phyloP scores from a whole-genome alignment of 2,888 invertebrate genomes.

The Dascillus cervinus region DNA sequence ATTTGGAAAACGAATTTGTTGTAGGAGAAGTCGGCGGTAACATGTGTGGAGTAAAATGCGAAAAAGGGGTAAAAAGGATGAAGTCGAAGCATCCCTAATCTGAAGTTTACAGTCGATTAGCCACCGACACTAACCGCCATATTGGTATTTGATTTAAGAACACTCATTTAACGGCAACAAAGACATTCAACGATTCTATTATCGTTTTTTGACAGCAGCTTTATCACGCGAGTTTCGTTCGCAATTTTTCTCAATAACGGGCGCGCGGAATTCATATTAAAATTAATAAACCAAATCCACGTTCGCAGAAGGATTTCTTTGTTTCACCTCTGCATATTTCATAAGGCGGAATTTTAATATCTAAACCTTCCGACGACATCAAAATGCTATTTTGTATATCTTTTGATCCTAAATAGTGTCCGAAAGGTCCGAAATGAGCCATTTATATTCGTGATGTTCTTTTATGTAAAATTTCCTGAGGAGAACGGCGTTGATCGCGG shows the following conservation, averaged over 20 bases:
- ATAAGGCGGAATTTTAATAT: slow-evolving; percentile 13
- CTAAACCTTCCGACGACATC: slow-evolving; percentile 15
- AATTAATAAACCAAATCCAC: no score
- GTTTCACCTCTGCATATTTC: slow-evolving; percentile 17
- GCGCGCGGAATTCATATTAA: no score
- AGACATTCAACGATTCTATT: slow-evolving; percentile 42
- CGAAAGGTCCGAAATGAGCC: slow-evolving; percentile 5
- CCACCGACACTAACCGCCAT: slow-evolving; percentile 41
- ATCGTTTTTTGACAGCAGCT: slow-evolving; percentile 39
- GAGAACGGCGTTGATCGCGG: no score
- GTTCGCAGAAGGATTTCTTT: no score
- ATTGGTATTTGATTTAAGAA: slow-evolving; percentile 46
- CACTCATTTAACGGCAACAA: slow-evolving; percentile 42
- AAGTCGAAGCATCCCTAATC: slow-evolving; percentile 34
- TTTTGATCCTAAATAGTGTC: slow-evolving; percentile 14
- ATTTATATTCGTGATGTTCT: no score
- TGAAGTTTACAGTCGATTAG: slow-evolving; percentile 44
- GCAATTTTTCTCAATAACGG: no score
- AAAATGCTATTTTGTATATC: slow-evolving; percentile 13
- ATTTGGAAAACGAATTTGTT: no score
- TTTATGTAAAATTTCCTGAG: no score
- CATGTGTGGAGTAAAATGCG: slow-evolving; percentile 20
- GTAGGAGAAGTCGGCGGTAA: no score
- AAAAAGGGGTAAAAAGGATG: slow-evolving; percentile 20
- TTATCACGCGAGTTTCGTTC: no score